Base-by-base conservation (phyloP, 2,888 invertebrate species). In the Ecliptopera silaceata region DNA sequence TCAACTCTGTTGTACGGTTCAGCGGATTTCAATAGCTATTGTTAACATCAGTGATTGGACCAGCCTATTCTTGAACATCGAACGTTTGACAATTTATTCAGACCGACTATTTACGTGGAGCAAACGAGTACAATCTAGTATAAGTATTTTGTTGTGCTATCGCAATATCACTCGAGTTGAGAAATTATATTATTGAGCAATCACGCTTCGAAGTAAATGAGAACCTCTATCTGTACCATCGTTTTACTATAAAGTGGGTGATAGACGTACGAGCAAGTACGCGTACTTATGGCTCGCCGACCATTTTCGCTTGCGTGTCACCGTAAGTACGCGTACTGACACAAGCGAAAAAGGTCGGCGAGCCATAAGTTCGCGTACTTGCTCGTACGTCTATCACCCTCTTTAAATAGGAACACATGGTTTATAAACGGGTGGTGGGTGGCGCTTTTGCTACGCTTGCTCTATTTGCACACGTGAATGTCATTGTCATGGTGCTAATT, bases 391-490 rank as follows among this genome's bases (percentile, higher is more conserved):
- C n/a, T n/a, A n/a, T n/a, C n/a, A n/a, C n/a, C n/a, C n/a, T n/a
- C n/a, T n/a, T n/a, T 8, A 39, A 47, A 44, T 26, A 39, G 34
- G 18, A 48, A 26, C 17, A 46, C 26, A 18, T 46, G 22, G 36
- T 39, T 53, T 58, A 62, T 56, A 62, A 58, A 64, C 55, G 64
- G 61, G 67, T 54, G 66, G 68, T 51, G 66, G 67, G 60, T 55
- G 64, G 65, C 55, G 62, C 64, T 55, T 56, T 59, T 64, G 63
- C 70, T 63, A 64, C 66, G 71, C 74, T 66, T 69, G 72, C 72
- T 80, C 79, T 87, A 88, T 88, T 88, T 86, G 85, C 82, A 82
- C 84, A 83, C 79, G 84, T 85, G 88, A 88, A 88, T 88, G 86
- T 86, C 87, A 88, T 88, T 87, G 87, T 88, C 85, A 84, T 68